Base-by-base conservation (phyloP, 2,113 vertebrate species). In the Saimiri boliviensis region DNA sequence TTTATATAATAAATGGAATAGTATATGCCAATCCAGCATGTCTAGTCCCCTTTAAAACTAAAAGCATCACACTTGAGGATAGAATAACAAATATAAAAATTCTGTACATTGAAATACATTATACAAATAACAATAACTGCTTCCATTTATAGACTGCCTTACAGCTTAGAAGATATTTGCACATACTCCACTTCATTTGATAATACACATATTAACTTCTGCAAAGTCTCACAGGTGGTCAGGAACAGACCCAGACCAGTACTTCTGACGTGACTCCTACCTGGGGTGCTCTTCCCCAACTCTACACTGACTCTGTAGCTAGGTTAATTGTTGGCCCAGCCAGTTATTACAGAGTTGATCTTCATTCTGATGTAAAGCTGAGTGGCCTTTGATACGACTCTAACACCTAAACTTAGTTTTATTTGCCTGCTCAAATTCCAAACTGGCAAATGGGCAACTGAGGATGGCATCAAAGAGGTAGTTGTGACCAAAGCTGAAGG, bases 321-420 rank as follows among this genome's bases (percentile, higher is more conserved):
- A 56, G 66, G 54, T 19, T 87, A 47, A 86, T 83, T 71, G 9
- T 71, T 93, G 63, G 21, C 49, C 23, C 70, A 89, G 16, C 16
- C 52, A 79, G 23, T 45, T 23, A 86, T 95, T 83, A 86, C 63
- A 27, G 35, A 79, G 30, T 63, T 52, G 86, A 23, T 74, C 74
- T 92, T 93, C 25, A 92, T 71, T 92, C 66, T 91, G 42, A 90
- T 95, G 9, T 92, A 97, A 95, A 95, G 49, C 45, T 90, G 32
- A 92, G 25, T 95, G 70, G 19, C 12, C 56, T 89, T 91, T 93
- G 42, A 58, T 82, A 66, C 9, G 25, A 88, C 74, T 93, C 19
- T 91, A 87, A 94, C n/a, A 94, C 60, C 35, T 89, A 19, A 96
- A 90, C 45, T 97, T 84, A 74, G 27, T 87, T 94, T 97, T 58